Evolutionary conservation across 2,888 invertebrate genomes (phyloP), one percentile per base, ranked within the genome.

Genomic region (Phrixothrix hirtus): DNA sequence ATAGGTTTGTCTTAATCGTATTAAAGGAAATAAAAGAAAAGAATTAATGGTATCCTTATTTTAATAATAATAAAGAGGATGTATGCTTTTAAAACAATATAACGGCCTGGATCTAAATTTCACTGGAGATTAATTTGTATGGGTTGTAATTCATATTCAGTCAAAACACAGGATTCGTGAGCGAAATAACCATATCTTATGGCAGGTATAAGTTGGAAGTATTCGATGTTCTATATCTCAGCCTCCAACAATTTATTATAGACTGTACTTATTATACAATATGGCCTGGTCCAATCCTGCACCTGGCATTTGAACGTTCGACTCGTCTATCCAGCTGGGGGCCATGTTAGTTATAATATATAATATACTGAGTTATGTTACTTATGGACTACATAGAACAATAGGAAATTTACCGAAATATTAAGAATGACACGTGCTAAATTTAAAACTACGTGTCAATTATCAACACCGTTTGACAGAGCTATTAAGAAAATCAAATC

Each of bases 181-280:
- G 53, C 51, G 51, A 50, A 39, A 60, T 55, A 57, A 60, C 50
- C 57, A 61, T 58, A 58, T 55, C 51, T 57, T 59, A 57, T 47
- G 41, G 57, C 61, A 61, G 61, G 63, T 61, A 62, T 56, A 61
- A 58, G 57, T 42, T 52, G 34, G 57, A 59, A 56, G 54, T 46
- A 48, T 48, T 57, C 55, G 36, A 47, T 57, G 55, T 58, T 58
- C 54, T 56, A 57, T 57, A 54, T 61, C 54, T 51, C 51, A 56
- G 54, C 57, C 53, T 59, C 53, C 35, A 50, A 58, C 58, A 60
- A 63, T 59, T 63, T 63, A 63, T 63, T 63, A 61, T 55, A 53
- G 59, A 55, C 61, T 60, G 60, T 63, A 63, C 60, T 63, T 58
- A 63, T 60, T 63, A 59, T 60, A 57, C 59, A 59, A 59, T 60